Conservation (phyloP, 2,888 invertebrate genomes). For the Papilio elwesi region DNA sequence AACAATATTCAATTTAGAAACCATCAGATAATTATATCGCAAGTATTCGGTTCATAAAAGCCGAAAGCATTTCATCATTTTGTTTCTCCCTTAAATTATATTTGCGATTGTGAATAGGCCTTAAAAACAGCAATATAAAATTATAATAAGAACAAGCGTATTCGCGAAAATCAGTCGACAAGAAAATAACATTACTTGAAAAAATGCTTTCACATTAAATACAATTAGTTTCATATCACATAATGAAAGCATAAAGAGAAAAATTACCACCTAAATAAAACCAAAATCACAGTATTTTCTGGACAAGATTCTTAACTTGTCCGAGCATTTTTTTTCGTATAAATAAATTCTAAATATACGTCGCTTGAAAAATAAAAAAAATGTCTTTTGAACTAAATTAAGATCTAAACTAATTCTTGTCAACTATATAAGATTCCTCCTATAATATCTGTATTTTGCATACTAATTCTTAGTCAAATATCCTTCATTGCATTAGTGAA, state of each 20-base stretch:
- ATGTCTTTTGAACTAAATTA: conserved; percentile 79
- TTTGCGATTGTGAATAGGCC: conserved; percentile 37
- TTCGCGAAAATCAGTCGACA: conserved; percentile 49
- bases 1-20: conserved; percentile 30
- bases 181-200: conserved; percentile 49
- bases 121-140: conserved; percentile 42
- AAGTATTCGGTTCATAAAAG: conserved; percentile 26
- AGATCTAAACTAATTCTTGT: conserved; percentile 67
- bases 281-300: conserved; percentile 81
- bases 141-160: conserved; percentile 47
- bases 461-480: conserved; percentile 76
- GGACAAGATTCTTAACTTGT: conserved; percentile 79
- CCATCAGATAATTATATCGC: conserved; percentile 33
- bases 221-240: conserved; percentile 77
- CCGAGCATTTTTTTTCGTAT: conserved; percentile 70
- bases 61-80: conserved; percentile 30
- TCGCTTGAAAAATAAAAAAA: conserved; percentile 64
- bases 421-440: conserved; percentile 67
- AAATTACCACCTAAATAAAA: conserved; percentile 79
- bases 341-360: conserved; percentile 77
- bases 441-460: conserved; percentile 59
- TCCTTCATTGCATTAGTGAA: conserved; percentile 79
- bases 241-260: conserved; percentile 75
- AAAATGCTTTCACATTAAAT: conserved; percentile 54
- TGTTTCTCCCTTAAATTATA: conserved; percentile 36